Percentiles rank a stretch among this genome's conserved stretches.
These are phyloP conservation scores for Lepus townsendii DNA, from an alignment of 2,797 vertebrate species.

Conservation along the genomic window DNA sequence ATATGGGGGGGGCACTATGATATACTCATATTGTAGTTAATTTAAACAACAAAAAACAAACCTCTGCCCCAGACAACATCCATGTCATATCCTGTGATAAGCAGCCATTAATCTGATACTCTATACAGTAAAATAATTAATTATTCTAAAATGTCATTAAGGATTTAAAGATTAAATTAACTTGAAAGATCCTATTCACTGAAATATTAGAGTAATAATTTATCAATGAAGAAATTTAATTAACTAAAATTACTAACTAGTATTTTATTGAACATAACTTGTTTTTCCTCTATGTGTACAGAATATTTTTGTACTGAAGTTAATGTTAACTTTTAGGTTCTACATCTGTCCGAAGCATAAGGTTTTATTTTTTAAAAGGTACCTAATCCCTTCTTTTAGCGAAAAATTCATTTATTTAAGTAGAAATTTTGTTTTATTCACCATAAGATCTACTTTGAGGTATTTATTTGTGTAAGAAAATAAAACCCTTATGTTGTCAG, in stretches of 20 bases:
- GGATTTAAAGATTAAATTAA: slow-evolving; percentile 5
- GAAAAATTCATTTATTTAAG: slow-evolving; percentile 24
- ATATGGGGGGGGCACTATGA: background rate
- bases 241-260: slow-evolving; percentile 17
- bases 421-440: slow-evolving; percentile 46
- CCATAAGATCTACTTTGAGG: background rate
- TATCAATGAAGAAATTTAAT: slow-evolving; percentile 40
- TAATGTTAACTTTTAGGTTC: slow-evolving; percentile 52
- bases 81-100: background rate
- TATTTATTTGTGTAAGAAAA: slow-evolving; percentile 56
- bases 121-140: slow-evolving; percentile 7
- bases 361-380: slow-evolving; percentile 33
- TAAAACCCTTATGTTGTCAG: background rate
- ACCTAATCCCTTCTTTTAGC: background rate
- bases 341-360: background rate
- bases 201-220: slow-evolving; percentile 29
- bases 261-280: slow-evolving; percentile 22
- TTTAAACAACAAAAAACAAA: slow-evolving; percentile 14
- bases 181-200: slow-evolving; percentile 37
- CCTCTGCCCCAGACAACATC: background rate
- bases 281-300: background rate
- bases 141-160: slow-evolving; percentile 7
- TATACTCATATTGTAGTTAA: background rate
- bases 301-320: background rate
- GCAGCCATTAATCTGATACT: background rate